Conservation (phyloP, 2,888 invertebrate genomes). For the Chaetogeoica ovagalla region DNA sequence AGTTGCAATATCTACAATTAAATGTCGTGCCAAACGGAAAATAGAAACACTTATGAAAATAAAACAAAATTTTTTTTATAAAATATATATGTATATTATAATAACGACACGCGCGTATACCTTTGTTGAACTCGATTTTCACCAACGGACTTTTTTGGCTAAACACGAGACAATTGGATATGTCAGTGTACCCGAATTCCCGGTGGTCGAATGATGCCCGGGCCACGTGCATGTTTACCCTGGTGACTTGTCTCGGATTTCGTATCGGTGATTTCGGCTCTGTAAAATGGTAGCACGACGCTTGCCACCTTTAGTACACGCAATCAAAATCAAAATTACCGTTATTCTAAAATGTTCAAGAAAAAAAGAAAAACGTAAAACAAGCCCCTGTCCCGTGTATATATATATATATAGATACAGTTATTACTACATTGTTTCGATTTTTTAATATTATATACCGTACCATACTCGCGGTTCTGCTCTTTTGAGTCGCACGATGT, state of each 20-base stretch:
- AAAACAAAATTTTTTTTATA: too few species aligned
- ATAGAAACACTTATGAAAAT: too few species aligned
- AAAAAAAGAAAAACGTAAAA: too few species aligned
- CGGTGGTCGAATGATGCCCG: slow-evolving; percentile 78
- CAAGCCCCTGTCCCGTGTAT: too few species aligned
- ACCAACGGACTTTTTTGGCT: slow-evolving; percentile 72
- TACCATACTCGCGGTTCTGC: slow-evolving; percentile 36
- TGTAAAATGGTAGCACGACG: slow-evolving; percentile 81
- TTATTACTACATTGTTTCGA: too few species aligned
- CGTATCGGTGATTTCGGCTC: slow-evolving; percentile 63
- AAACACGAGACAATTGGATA: slow-evolving; percentile 70
- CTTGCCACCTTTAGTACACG: slow-evolving; percentile 70
- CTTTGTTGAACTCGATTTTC: slow-evolving; percentile 77
- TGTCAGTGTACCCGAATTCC: slow-evolving; percentile 75
- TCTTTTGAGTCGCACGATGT: slow-evolving; percentile 19
- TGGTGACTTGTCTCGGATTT: background rate
- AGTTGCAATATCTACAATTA: too few species aligned
- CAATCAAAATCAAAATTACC: background rate
- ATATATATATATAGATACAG: too few species aligned
- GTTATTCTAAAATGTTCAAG: too few species aligned
- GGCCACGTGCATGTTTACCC: slow-evolving; percentile 78
- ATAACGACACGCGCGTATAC: slow-evolving; percentile 56
- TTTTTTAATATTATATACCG: background rate
- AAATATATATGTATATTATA: too few species aligned
- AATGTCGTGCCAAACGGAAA: too few species aligned